These are phyloP conservation scores for Apis mellifera DNA, from an alignment of 1,140 invertebrate species.

Conservation along the genomic window Amel_HAv3.1 CM009942.2:6351001-6351500, in stretches of 20 bases:
- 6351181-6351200: background rate
- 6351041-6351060: slow-evolving; percentile 26
- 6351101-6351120: slow-evolving; percentile 37
- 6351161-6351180: background rate
- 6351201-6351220: slow-evolving; percentile 39
- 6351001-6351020: background rate
- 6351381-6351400: too few relatives aligned
- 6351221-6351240: slow-evolving; percentile 8
- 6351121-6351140: background rate
- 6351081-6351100: slow-evolving; percentile 33
- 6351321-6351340: too few relatives aligned
- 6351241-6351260: slow-evolving; percentile 12
- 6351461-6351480: background rate
- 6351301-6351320: too few relatives aligned
- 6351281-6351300: background rate
- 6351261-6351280: background rate
- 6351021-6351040: background rate
- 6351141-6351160: background rate
- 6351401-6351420: too few relatives aligned
- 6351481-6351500: slow-evolving; percentile 40
- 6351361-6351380: too few relatives aligned
- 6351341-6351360: too few relatives aligned
- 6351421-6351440: background rate
- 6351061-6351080: slow-evolving; percentile 8
- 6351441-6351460: too few relatives aligned